Percentiles rank a stretch among this genome's conserved stretches.
Conservation (phyloP, 1,140 invertebrate species). For the Drosophila orosa region DNA sequence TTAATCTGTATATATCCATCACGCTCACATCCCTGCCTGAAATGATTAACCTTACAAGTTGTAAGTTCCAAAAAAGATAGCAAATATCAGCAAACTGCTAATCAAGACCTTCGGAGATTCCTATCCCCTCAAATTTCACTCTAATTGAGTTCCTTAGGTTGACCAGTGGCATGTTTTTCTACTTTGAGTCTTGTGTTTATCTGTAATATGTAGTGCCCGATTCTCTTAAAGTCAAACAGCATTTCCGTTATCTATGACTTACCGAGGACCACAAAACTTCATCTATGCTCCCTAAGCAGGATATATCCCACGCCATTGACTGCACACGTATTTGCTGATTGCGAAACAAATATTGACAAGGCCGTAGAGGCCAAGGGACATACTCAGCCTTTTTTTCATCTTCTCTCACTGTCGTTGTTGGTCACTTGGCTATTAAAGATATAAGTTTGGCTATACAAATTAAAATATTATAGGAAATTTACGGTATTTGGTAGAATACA, state of each 20-base stretch:
- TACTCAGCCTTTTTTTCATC: slow-evolving; percentile 21
- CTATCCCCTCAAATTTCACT: neutral
- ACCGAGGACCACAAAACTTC: slow-evolving; percentile 27
- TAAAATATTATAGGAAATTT: neutral
- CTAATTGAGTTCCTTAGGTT: slow-evolving; percentile 45
- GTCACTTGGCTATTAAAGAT: neutral
- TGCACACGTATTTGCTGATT: slow-evolving; percentile 75
- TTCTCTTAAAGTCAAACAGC: slow-evolving; percentile 54
- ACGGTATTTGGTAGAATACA: fast-evolving
- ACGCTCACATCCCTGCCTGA: neutral
- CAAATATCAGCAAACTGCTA: slow-evolving; percentile 2
- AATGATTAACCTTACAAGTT: slow-evolving; percentile 7
- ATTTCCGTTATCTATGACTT: slow-evolving; percentile 50
- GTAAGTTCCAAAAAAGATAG: neutral
- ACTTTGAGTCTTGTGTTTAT: slow-evolving; percentile 7
- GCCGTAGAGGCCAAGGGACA: slow-evolving; percentile 23
- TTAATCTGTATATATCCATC: too few relatives aligned
- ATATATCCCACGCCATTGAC: slow-evolving; percentile 35
- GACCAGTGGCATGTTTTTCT: slow-evolving; percentile 1
- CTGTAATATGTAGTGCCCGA: slow-evolving; percentile 19
- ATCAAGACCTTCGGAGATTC: neutral
- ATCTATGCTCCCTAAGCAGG: slow-evolving; percentile 28
- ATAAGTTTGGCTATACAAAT: neutral
- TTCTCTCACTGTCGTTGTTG: slow-evolving; percentile 6
- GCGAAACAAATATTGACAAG: slow-evolving; percentile 79